Percentiles rank a stretch among this genome's conserved stretches.
phyloP scores from a whole-genome alignment of 1,140 invertebrate species.

The Drosophila ironensis region DNA sequence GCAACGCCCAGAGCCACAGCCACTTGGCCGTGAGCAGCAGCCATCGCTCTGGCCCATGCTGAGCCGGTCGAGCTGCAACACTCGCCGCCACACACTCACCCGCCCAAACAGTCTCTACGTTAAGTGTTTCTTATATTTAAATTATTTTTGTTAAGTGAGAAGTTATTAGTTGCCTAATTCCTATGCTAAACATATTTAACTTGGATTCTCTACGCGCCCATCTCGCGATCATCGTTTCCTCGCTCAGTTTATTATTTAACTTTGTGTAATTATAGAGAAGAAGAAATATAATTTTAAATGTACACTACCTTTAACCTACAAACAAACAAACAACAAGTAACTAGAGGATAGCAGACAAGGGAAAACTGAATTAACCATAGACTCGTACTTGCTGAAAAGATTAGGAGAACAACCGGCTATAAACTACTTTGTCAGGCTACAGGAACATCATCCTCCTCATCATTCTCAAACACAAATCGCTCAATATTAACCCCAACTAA shows the following conservation, averaged over 20 bases:
- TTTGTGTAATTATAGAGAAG: constrained; percentile 55
- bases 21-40: background rate
- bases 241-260: constrained; percentile 48
- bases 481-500: constrained; percentile 50
- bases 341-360: constrained; percentile 20
- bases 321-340: background rate
- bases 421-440: constrained; percentile 19
- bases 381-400: constrained; percentile 11
- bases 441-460: constrained; percentile 12
- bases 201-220: constrained; percentile 34
- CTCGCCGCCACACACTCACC: constrained; percentile 39
- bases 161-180: constrained; percentile 65
- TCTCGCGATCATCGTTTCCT: constrained; percentile 28
- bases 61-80: constrained; percentile 9
- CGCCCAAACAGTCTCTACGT: constrained; percentile 64
- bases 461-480: constrained; percentile 11
- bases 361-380: constrained; percentile 47
- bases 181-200: constrained; percentile 54
- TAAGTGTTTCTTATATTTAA: constrained; percentile 74
- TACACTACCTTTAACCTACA: constrained; percentile 14
- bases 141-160: constrained; percentile 71
- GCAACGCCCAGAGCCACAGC: constrained; percentile 7
- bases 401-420: constrained; percentile 25
- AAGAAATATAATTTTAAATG: constrained; percentile 56
- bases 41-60: background rate